These are phyloP conservation scores for Xiphorhynchus erythropygius DNA, from an alignment of 2,797 vertebrate genomes.

Conservation along the genomic window DNA sequence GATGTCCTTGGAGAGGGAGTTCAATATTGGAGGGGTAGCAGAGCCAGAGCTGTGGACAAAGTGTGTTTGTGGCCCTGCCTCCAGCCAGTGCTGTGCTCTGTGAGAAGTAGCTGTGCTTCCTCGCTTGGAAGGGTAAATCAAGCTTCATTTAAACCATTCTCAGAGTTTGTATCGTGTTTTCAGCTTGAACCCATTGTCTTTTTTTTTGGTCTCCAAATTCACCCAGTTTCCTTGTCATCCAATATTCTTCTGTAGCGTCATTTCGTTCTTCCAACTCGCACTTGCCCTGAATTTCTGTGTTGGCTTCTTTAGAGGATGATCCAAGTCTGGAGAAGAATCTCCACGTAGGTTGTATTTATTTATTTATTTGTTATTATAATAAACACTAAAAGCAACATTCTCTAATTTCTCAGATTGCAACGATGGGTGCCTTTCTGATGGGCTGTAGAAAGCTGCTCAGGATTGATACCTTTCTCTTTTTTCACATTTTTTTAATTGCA, in stretches of 20 bases:
- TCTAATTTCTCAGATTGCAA: not conserved
- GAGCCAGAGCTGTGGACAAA: not conserved
- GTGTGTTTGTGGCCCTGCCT: not conserved
- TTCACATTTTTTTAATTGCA: not conserved
- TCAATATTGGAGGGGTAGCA: not conserved
- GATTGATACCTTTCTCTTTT: not conserved
- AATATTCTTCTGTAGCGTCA: fast-evolving
- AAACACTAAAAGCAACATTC: not conserved
- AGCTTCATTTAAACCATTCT: not conserved
- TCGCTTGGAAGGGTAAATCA: not conserved
- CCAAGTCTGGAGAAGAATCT: not conserved
- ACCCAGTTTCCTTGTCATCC: not conserved
- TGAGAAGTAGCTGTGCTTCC: not conserved
- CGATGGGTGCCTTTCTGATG: not conserved
- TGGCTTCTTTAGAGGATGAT: not conserved
- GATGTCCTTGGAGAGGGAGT: not conserved
- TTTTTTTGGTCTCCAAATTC: not conserved
- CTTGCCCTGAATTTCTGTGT: not conserved
- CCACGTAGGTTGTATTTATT: not conserved
- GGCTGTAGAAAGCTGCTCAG: not conserved
- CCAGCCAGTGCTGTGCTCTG: not conserved
- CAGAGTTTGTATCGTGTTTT: not conserved
- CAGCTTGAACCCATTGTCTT: not conserved
- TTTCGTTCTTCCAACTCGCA: fast-evolving
- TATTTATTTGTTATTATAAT: not conserved